phyloP scores from a whole-genome alignment of 2,797 vertebrate genomes.

The Muraenolepis orangiensis region DNA sequence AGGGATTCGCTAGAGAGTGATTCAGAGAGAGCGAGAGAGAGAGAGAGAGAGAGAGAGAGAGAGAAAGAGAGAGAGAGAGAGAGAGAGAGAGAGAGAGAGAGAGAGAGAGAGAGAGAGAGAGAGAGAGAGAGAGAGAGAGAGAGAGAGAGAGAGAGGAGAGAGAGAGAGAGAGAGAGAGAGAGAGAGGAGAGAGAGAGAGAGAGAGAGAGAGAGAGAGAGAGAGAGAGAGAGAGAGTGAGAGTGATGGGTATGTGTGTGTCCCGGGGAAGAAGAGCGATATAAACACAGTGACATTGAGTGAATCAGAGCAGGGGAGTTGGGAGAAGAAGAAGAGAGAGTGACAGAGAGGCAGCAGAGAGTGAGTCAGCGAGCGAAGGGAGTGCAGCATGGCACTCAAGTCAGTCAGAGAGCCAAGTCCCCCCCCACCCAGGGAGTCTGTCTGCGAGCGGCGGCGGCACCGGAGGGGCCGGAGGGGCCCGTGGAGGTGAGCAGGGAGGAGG shows the following conservation, averaged over 20 bases:
- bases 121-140: not conserved
- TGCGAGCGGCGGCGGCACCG: not conserved
- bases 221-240: not conserved
- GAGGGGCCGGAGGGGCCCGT: constrained; percentile 28
- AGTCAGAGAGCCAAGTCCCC: not conserved
- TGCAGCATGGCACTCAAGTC: not conserved
- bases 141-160: not conserved
- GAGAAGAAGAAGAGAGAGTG: too few species aligned
- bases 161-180: not conserved
- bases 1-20: not conserved
- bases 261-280: too few species aligned
- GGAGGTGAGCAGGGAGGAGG: constrained; percentile 60
- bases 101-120: not conserved
- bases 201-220: not conserved
- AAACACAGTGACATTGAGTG: not conserved
- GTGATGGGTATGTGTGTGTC: too few species aligned
- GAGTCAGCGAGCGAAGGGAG: not conserved
- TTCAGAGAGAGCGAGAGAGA: not conserved
- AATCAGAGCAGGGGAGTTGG: not conserved
- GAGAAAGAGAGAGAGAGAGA: not conserved
- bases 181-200: not conserved
- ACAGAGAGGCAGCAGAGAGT: not conserved
- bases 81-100: not conserved
- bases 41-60: not conserved
- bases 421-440: not conserved